Base-by-base conservation (phyloP, 2,797 vertebrate genomes). In the Channallabes apus region DNA sequence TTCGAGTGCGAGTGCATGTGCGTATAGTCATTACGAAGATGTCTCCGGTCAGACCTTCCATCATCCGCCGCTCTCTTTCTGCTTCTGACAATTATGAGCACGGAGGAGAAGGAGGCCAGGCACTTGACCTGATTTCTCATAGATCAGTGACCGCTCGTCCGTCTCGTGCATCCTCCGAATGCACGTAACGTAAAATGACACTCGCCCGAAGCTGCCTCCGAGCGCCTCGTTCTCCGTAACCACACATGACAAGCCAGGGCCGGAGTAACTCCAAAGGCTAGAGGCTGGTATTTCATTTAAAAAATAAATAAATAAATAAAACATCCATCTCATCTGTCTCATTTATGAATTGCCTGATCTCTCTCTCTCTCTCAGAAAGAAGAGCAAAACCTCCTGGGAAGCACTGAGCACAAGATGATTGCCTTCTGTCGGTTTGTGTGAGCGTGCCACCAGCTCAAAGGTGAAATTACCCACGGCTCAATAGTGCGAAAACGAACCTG, bases 171-270 rank as follows among this genome's bases (percentile, higher is more conserved):
- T 96, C 96, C 96, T 95, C 83, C 92, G 93, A 93, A 95, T 92
- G 90, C 91, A 92, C 95, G 96, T 97, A 97, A 98, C 96, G 96
- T 96, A 97, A 97, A 97, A 95, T 97, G 97, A 97, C 97, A 98
- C 94, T 96, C 95, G 96, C 97, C 97, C 94, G 93, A 94, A 97
- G 97, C 96, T 95, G 94, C 96, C 96, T 92, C 91, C 90, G 89
- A 92, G 91, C 89, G 90, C 90, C 92, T 91, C 91, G 91, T 90
- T 88, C 92, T 92, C 91, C 91, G 90, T 93, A 95, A 95, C 91
- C 87, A 88, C 90, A 93, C 91, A 94, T 95, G 94, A 95, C 94
- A 95, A 93, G 92, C 86, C 84, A 88, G n/a, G 85, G 90, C 86
- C 88, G 82, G 85, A 87, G 87, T 89, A 89, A 85, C 80, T 89